phyloP scores from a whole-genome alignment of 2,797 vertebrate species.

The Acrossocheilus fasciatus region DNA sequence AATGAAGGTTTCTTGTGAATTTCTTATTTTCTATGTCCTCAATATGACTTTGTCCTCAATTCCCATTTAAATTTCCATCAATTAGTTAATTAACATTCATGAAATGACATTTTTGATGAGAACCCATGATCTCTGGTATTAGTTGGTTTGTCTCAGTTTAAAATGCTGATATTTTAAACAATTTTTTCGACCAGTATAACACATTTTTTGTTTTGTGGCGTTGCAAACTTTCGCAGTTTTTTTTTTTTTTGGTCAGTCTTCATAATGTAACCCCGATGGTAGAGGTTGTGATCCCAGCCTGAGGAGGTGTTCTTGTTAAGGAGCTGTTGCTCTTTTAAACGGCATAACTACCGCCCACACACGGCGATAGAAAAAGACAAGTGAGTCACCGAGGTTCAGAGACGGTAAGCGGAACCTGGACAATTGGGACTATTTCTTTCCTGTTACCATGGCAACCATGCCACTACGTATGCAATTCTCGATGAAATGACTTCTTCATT shows the following conservation, averaged over 20 bases:
- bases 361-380: conserved; percentile 40
- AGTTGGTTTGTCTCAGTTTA: not conserved
- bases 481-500: conserved; percentile 44
- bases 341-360: conserved; percentile 21
- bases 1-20: not conserved
- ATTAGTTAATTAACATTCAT: not conserved
- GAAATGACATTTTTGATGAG: not conserved
- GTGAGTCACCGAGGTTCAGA: conserved; percentile 32
- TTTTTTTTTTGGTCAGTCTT: not conserved
- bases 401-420: conserved; percentile 48
- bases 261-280: not conserved
- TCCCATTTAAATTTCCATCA: not conserved
- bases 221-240: not conserved
- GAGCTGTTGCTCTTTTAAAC: conserved; percentile 30
- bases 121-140: not conserved
- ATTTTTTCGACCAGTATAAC: not conserved
- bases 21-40: not conserved
- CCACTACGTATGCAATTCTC: conserved; percentile 40
- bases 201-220: not conserved
- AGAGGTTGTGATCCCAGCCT: conserved; percentile 3
- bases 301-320: conserved; percentile 20
- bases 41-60: not conserved
- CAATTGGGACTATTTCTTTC: conserved; percentile 48
- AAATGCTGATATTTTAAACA: not conserved
- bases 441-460: conserved; percentile 53